phyloP scores from a whole-genome alignment of 2,113 vertebrate genomes.

The Crotalus viridis region DNA sequence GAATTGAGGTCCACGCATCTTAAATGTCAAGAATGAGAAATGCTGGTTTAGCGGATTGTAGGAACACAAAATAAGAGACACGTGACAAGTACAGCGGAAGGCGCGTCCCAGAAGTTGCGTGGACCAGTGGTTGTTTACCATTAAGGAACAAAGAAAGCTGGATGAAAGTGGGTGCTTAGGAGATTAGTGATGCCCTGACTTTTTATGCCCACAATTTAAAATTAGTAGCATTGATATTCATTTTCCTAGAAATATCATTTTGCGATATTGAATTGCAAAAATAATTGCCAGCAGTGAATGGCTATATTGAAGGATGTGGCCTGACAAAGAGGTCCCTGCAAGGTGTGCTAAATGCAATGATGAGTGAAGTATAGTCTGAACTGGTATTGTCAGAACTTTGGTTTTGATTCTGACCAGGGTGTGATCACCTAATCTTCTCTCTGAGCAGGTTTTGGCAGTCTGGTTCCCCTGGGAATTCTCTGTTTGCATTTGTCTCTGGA shows the following conservation, averaged over 20 bases:
- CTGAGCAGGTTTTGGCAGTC: conserved; percentile 68
- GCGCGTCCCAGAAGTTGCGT: background rate
- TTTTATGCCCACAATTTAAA: background rate
- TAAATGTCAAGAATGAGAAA: background rate
- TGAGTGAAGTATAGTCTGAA: conserved; percentile 78
- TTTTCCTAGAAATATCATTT: background rate
- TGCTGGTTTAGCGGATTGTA: background rate
- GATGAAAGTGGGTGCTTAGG: background rate
- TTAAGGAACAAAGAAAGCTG: background rate
- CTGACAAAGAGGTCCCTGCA: background rate
- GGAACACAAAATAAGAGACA: background rate
- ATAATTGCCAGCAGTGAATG: background rate
- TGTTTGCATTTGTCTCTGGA: background rate
- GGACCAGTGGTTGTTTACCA: background rate
- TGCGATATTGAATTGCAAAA: background rate
- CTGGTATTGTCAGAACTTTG: conserved; percentile 71
- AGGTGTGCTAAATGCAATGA: conserved; percentile 62
- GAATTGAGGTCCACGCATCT: background rate
- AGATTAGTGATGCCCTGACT: background rate
- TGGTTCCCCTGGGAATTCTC: background rate
- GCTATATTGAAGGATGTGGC: background rate
- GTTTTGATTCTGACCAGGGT: conserved; percentile 75
- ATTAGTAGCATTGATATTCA: background rate
- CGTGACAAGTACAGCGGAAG: background rate
- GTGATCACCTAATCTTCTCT: conserved; percentile 80